These are phyloP conservation scores for Hemicrepidius hirtus DNA, from an alignment of 2,888 invertebrate species.

Conservation along the genomic window DNA sequence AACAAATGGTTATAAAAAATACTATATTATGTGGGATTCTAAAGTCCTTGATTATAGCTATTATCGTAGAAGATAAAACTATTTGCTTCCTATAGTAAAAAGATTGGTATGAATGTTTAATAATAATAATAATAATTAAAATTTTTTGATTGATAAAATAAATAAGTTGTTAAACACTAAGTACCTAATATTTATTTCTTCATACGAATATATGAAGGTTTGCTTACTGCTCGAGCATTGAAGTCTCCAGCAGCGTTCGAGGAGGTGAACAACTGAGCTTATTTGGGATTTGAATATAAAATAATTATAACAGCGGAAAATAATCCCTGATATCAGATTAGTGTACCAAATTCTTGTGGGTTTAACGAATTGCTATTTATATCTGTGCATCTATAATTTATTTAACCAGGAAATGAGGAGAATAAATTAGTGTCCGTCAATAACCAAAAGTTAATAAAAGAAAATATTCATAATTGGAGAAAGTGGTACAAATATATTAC, in stretches of 20 bases:
- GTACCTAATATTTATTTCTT: too few relatives aligned
- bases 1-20: background rate
- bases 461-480: slow-evolving; percentile 5
- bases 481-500: background rate
- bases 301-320: background rate
- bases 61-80: background rate
- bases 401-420: slow-evolving; percentile 6
- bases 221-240: background rate
- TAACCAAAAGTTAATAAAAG: background rate
- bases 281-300: too few relatives aligned
- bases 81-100: slow-evolving; percentile 13
- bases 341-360: slow-evolving; percentile 6
- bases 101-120: background rate
- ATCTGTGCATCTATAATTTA: slow-evolving; percentile 22
- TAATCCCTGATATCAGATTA: background rate
- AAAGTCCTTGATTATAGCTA: slow-evolving; percentile 10
- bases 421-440: background rate
- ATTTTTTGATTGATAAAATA: background rate
- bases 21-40: slow-evolving; percentile 14
- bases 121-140: slow-evolving; percentile 11
- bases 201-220: background rate
- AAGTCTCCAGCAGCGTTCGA: background rate
- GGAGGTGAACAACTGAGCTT: background rate
- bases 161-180: too few relatives aligned
- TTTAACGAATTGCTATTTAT: slow-evolving; percentile 7